These are phyloP conservation scores for Brachypteracias leptosomus DNA, from an alignment of 2,113 vertebrate genomes.

Conservation along the genomic window DNA sequence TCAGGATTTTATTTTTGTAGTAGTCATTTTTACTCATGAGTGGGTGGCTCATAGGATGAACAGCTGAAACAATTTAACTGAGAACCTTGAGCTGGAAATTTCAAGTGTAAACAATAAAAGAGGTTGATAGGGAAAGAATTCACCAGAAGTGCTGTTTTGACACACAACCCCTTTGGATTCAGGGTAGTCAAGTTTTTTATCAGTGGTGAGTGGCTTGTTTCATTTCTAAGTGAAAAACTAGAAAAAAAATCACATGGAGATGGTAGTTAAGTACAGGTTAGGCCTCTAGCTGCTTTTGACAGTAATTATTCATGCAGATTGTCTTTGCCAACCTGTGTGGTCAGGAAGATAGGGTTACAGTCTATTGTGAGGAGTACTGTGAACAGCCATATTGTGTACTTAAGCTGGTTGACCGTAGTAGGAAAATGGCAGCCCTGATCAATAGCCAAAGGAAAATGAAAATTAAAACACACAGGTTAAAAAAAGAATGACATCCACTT, in stretches of 20 bases:
- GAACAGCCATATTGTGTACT: neutral
- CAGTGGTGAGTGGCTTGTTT: neutral
- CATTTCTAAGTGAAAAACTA: neutral
- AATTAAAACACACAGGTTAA: neutral
- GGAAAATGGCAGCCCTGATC: neutral
- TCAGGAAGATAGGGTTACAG: neutral
- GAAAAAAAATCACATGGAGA: neutral
- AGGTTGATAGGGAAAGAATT: neutral
- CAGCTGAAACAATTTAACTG: neutral
- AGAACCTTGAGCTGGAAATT: neutral
- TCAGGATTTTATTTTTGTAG: neutral
- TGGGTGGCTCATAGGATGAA: neutral
- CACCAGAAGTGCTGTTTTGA: neutral
- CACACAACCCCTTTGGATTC: neutral
- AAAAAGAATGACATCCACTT: neutral
- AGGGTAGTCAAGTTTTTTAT: neutral
- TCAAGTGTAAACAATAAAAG: neutral
- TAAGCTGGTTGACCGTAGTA: neutral
- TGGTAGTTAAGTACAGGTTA: neutral
- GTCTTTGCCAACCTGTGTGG: neutral
- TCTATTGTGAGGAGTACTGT: neutral
- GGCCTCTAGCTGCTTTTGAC: neutral
- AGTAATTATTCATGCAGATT: neutral
- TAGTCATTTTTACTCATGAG: neutral
- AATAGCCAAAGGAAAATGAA: neutral